Evolutionary conservation across 2,113 vertebrate species (phyloP).

Genomic region (Cyphomyrus plagiostoma): DNA sequence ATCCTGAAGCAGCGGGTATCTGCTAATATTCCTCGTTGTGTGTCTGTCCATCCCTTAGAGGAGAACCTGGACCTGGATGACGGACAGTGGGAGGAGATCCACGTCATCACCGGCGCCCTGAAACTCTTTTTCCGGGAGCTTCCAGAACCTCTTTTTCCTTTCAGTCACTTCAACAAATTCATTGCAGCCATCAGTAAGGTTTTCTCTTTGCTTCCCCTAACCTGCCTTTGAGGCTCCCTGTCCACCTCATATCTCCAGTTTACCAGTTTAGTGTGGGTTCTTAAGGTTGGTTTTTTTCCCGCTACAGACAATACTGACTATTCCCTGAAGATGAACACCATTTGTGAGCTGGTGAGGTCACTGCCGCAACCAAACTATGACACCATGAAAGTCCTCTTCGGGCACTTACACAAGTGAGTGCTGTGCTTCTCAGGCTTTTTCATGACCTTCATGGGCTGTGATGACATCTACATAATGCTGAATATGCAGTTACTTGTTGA

Average conservation of each 20-base stretch:
- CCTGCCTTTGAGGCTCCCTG: not conserved
- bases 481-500: not conserved
- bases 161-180: constrained; percentile 76
- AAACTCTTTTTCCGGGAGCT: constrained; percentile 89
- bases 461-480: not conserved
- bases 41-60: constrained; percentile 41
- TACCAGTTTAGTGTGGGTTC: not conserved
- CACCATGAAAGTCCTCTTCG: constrained; percentile 81
- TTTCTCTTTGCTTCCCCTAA: not conserved
- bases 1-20: too few species aligned
- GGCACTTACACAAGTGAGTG: constrained; percentile 77
- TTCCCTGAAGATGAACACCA: constrained; percentile 51
- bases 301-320: constrained; percentile 69
- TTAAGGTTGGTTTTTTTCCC: not conserved
- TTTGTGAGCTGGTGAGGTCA: constrained; percentile 71
- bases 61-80: constrained; percentile 85
- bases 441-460: not conserved
- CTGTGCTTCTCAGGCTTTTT: not conserved
- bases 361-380: constrained; percentile 75
- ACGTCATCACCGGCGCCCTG: constrained; percentile 82
- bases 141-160: constrained; percentile 81
- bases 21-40: not conserved
- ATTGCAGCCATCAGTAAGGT: constrained; percentile 82
- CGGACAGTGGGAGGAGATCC: constrained; percentile 85
- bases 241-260: not conserved